Evolutionary conservation across 2,113 vertebrate genomes (phyloP), one percentile per base, ranked within the genome.

Genomic region (Rhinichthys klamathensis): DNA sequence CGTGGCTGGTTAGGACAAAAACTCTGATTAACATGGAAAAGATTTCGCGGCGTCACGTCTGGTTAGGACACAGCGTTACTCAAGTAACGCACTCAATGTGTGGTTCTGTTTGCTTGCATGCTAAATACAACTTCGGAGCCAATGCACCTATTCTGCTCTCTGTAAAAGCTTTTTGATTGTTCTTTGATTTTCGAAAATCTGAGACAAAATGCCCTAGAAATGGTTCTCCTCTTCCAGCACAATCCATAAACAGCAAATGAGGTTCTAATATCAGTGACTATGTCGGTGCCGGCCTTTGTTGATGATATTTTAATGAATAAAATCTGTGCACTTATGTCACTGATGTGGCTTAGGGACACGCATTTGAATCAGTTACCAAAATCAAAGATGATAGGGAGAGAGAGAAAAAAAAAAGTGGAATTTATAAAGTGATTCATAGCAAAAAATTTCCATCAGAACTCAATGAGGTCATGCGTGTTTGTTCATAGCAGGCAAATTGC

Each of bases 261-360:
- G 69, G 75, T 76, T 79, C 75, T 85, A 89, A 90, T 87, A 89
- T 89, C 86, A 65, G 84, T 84, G 80, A 90, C 82, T 85, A 81
- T 89, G 86, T 81, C 83, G 32, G 60, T 82, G 65, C 84, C 72
- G 60, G 84, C 44, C 46, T 88, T 87, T 85, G 70, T 88, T 87
- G 73, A 78, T 84, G 84, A 79, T 77, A 70, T 85, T 88, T 84
- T 91, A 91, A 90, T 86, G 78, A 89, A 86, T 87, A 86, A 82
- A 87, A 90, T 86, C 25, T 88, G 89, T 61, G 80, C 32, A 23
- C 86, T 84, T 38, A 63, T 87, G 77, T 90, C 77, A 89, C 60
- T 75, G 83, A 90, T 88, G 84, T 91, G 86, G 86, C 65, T 84
- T 60, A 79, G 38, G 81, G 86, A 86, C 73, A 82, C 23, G 61